A percentile compares a stretch with the other conserved stretches of the same genome.
phyloP scores from a whole-genome alignment of 53 echinoderm and acorn worm species.

The Patiria pectinifera region DNA sequence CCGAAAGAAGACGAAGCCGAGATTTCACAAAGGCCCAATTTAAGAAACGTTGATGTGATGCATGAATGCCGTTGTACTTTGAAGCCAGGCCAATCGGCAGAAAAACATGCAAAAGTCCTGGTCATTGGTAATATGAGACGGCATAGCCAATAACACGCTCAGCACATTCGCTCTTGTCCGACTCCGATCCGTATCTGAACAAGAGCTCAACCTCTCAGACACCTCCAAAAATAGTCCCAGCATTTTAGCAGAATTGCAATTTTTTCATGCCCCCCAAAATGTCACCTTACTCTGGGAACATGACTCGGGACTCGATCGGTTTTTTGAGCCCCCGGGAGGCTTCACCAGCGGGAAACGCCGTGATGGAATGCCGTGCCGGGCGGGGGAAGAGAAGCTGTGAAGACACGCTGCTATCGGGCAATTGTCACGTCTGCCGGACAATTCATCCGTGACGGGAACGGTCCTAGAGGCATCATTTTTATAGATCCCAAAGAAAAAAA shows the following conservation, averaged over 20 bases:
- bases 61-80: not conserved
- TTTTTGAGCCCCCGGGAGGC: not conserved
- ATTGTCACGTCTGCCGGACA: not conserved
- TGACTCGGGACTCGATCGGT: slow-evolving; percentile 3
- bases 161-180: not conserved
- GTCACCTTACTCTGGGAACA: slow-evolving; percentile 29
- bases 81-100: not conserved
- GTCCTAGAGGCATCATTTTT: not conserved
- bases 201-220: not conserved
- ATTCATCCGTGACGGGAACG: not conserved
- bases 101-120: not conserved
- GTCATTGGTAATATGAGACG: not conserved
- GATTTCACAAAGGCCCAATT: too few species aligned
- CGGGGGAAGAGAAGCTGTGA: not conserved
- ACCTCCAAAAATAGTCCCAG: slow-evolving; percentile 1
- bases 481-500: too few species aligned
- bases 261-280: not conserved
- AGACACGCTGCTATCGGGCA: not conserved
- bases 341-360: not conserved
- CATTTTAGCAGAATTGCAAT: not conserved
- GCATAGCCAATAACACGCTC: not conserved
- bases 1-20: too few species aligned
- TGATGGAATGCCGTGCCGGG: not conserved
- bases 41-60: not conserved
- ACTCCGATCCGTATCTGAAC: not conserved